Base-by-base conservation (phyloP, 2,113 vertebrate genomes). In the Nothocercus julius region DNA sequence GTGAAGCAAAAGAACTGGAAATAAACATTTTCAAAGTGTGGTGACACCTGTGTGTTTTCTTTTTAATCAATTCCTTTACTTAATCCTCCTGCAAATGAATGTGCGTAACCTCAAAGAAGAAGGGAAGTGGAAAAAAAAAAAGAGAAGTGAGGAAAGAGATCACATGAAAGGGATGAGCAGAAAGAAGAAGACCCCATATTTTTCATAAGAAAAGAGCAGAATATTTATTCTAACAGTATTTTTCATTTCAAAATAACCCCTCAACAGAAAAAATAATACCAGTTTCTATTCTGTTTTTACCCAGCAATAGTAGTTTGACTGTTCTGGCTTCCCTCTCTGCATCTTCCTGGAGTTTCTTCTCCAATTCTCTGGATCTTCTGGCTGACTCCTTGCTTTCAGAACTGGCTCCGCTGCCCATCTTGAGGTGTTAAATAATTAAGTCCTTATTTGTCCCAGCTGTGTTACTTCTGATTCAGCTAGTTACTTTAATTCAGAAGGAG, bases 291-390 rank as follows among this genome's bases (percentile, higher is more conserved):
- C 20, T 94, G 12, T 49, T 49, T 89, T 98, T 98, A 98, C 98
- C 98, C 89, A 98, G 40, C 5, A 98, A 94, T 1, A 98, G 97
- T 14, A 98, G 87, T 90, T 98, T 98, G 34, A 98, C 95, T 25
- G 98, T 98, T 81, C 97, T 97, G 53, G 98, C 97, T 75, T 98
- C 98, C 80, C 88, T 87, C 38, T 97, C 97, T 40, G 98, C 98
- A 82, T 98, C 98, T 94, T 98, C 97, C 62, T 98, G 98, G 42
- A 98, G 97, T 72, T 97, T 98, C 91, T 97, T 98, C 92, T 98
- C 98, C 89, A 98, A 87, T 87, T 98, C 97, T 68, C 89, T 98
- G 69, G 98, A 98, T 85, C 97, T 97, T 76, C 82, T 98, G 90
- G 97, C 96, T 0, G 92, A 97, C 51, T 98, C 97, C 45, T 98